Evolutionary conservation across 2,113 vertebrate species (phyloP).

Genomic region (Misgurnus anguillicaudatus): DNA sequence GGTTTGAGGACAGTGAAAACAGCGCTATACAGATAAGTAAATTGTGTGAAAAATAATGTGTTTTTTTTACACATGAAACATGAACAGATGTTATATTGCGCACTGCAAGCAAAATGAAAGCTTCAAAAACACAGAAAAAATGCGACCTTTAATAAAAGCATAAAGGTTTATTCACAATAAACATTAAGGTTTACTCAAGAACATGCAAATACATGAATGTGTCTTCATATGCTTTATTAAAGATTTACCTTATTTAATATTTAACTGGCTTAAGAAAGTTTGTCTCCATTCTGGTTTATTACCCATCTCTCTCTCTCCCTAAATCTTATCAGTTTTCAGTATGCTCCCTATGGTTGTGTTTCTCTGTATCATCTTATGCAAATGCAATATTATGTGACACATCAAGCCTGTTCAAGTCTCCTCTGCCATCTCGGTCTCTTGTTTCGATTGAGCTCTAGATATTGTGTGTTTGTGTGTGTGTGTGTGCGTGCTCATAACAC

Average conservation of each 20-base stretch:
- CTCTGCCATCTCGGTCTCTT: slow-evolving; percentile 8
- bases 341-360: slow-evolving; percentile 5
- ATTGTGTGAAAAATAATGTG: no score
- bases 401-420: background rate
- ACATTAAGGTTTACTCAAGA: no score
- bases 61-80: no score
- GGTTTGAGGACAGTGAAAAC: no score
- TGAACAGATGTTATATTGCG: no score
- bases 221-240: background rate
- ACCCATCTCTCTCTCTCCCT: background rate
- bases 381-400: slow-evolving; percentile 39
- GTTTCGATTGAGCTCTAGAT: slow-evolving; percentile 3
- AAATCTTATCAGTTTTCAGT: background rate
- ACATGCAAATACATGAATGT: no score
- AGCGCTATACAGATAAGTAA: no score
- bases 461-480: background rate
- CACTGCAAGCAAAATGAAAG: no score
- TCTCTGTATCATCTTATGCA: slow-evolving; percentile 35
- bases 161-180: no score
- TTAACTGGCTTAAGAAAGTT: background rate
- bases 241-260: background rate
- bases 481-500: slow-evolving; percentile 20
- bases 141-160: no score
- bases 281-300: background rate
- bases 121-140: no score